Percentiles rank a stretch among this genome's conserved stretches.
Conservation (phyloP, 2,113 vertebrate genomes). For the Lucifuga dentata region DNA sequence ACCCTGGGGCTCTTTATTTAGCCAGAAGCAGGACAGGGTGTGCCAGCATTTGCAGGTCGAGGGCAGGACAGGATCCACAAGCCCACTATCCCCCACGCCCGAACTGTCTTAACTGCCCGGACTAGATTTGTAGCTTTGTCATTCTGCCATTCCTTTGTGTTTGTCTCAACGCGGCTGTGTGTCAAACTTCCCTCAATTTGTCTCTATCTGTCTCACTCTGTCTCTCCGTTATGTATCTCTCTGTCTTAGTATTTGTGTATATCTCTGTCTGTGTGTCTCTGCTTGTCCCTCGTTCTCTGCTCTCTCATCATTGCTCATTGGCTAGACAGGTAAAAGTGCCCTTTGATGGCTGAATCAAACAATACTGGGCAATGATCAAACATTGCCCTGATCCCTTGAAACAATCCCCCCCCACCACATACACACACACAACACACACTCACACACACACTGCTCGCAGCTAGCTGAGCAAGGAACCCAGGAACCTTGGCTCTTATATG, state of each 20-base stretch:
- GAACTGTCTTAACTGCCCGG: constrained; percentile 44
- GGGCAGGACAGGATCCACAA: constrained; percentile 80
- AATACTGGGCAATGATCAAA: constrained; percentile 54
- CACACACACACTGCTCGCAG: constrained; percentile 22
- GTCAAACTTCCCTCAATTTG: constrained; percentile 1
- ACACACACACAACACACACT: constrained; percentile 27
- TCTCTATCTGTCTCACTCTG: constrained; percentile 1
- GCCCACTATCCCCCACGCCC: constrained; percentile 60
- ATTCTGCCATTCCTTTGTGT: constrained; percentile 35
- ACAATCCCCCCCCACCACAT: too few relatives aligned
- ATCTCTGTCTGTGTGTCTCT: background rate
- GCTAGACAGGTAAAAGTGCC: constrained; percentile 30
- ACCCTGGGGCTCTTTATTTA: constrained; percentile 83
- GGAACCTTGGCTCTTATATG: constrained; percentile 67
- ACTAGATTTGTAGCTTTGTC: constrained; percentile 24
- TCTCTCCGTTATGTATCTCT: constrained; percentile 1
- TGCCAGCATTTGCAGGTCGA: constrained; percentile 83
- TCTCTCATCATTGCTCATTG: constrained; percentile 34
- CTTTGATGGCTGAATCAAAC: constrained; percentile 39
- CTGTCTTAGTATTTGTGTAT: constrained; percentile 1
- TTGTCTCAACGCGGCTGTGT: constrained; percentile 23
- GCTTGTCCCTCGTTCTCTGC: constrained; percentile 2
- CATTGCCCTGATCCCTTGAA: constrained; percentile 51
- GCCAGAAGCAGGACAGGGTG: constrained; percentile 76
- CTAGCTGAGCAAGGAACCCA: constrained; percentile 53